Percentiles rank a stretch among this genome's conserved stretches.
phyloP scores from a whole-genome alignment of 2,113 vertebrate genomes.

The Sclerurus mexicanus region DNA sequence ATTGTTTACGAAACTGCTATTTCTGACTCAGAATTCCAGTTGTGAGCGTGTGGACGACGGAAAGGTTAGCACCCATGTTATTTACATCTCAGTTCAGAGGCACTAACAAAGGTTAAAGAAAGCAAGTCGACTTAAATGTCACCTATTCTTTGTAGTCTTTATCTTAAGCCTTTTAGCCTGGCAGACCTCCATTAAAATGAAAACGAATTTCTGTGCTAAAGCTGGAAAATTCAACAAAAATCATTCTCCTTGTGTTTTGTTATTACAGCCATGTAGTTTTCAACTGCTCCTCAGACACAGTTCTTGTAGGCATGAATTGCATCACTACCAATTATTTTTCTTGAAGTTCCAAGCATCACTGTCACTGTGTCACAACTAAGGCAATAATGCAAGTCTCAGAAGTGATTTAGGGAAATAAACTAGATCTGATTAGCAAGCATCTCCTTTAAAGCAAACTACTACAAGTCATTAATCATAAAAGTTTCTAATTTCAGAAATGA shows the following conservation, averaged over 20 bases:
- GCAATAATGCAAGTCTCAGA: slow-evolving; percentile 3
- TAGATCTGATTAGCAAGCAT: not conserved
- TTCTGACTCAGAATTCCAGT: not conserved
- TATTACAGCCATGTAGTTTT: not conserved
- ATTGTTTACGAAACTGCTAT: not conserved
- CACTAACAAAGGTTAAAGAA: not conserved
- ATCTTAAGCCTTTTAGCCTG: not conserved
- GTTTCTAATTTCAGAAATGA: slow-evolving; percentile 32
- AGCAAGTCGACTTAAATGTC: not conserved
- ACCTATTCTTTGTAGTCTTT: not conserved
- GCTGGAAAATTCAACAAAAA: not conserved
- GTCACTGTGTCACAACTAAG: slow-evolving; percentile 1
- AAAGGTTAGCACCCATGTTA: not conserved
- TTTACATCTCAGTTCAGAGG: not conserved
- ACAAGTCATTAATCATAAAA: slow-evolving; percentile 38
- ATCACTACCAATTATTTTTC: slow-evolving; percentile 7
- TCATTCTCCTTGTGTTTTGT: not conserved
- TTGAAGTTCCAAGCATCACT: not conserved
- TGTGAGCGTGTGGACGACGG: rapidly evolving
- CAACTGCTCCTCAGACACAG: not conserved
- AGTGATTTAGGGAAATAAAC: not conserved
- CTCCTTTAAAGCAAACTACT: not conserved
- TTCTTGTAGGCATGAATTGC: not conserved
- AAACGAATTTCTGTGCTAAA: not conserved
- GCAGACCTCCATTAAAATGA: not conserved